Base-by-base conservation (phyloP, 92 coral and sea anemone genomes). In the Zoanthus gigantus region DNA sequence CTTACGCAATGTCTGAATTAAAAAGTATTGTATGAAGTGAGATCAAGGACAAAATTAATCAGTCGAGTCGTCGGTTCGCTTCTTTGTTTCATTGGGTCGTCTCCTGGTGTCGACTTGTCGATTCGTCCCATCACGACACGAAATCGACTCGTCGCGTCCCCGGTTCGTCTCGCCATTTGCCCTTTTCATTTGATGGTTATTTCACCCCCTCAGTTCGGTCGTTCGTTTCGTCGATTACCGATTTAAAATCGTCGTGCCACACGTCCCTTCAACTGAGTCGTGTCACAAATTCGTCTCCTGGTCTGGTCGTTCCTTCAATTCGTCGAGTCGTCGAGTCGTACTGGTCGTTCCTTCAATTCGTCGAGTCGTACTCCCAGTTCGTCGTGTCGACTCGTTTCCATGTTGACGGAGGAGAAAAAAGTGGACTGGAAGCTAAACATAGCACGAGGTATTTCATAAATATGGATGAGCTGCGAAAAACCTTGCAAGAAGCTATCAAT, bases 41-140 rank as follows among this genome's bases (percentile, higher is more conserved):
- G 72, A 67, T 67, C 72, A 18, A 44, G 72, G 44, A 67, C 37
- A 67, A 67, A 67, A 61, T 61, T 61, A 61, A 61, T 61, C 68
- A 61, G n/a, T 61, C 68, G 68, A 61, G 68, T 61, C 68, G 72
- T 67, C 72, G 42, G 72, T 67, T 29, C 10, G 11, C 28, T 67
- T 58, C n/a, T 58, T 58, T 58, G 66, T 58, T 58, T 58, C 66
- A 6, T 12, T 58, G 66, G 66, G 66, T 12, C n/a, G 66, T 58
- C 66, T 58, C 66, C 66, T 58, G 66, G 66, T 58, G 66, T 58
- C 66, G 23, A 58, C 15, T 58, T 13, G 66, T 58, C 66, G 66
- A 58, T 58, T 58, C 66, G 18, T 12, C 29, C 6, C 66, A 58
- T 58, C 66, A 58, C 23, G 9, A 50, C 56, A 9, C 56, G 56